Evolutionary conservation across 2,888 invertebrate species (phyloP).

Genomic region (Exocentrus adspersus): DNA sequence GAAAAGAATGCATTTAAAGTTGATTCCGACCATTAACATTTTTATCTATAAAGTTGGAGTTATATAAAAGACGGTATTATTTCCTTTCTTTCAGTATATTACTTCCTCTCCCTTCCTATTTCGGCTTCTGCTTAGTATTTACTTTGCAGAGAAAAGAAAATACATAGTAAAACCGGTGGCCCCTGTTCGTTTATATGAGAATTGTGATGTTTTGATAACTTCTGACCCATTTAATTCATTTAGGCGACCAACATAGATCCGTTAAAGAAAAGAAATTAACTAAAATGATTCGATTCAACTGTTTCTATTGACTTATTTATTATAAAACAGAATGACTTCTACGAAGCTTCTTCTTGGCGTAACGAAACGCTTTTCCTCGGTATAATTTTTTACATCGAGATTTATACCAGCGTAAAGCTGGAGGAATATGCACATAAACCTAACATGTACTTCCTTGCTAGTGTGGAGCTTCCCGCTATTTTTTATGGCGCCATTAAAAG

Average conservation of each 20-base stretch:
- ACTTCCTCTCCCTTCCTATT: neutral
- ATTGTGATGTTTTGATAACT: neutral
- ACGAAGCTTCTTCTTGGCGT: no score
- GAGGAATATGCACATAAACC: conserved; percentile 1
- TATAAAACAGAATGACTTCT: no score
- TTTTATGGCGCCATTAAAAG: conserved; percentile 11
- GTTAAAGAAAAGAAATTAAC: no score
- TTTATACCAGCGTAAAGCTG: conserved; percentile 2
- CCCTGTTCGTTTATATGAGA: neutral
- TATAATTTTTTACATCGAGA: neutral
- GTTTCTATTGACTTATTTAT: no score
- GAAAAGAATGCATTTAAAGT: neutral
- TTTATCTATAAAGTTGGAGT: neutral
- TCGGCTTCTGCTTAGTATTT: conserved; percentile 5
- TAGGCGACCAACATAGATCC: no score
- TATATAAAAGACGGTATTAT: neutral
- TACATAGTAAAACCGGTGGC: neutral
- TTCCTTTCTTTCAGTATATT: conserved; percentile 2
- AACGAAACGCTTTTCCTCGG: no score
- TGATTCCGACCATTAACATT: neutral
- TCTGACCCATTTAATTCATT: neutral
- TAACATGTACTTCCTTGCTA: neutral
- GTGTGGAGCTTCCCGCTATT: neutral
- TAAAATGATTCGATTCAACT: no score
- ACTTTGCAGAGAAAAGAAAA: neutral